phyloP scores from a whole-genome alignment of 1,140 invertebrate species.

The Papilio polytes region DNA sequence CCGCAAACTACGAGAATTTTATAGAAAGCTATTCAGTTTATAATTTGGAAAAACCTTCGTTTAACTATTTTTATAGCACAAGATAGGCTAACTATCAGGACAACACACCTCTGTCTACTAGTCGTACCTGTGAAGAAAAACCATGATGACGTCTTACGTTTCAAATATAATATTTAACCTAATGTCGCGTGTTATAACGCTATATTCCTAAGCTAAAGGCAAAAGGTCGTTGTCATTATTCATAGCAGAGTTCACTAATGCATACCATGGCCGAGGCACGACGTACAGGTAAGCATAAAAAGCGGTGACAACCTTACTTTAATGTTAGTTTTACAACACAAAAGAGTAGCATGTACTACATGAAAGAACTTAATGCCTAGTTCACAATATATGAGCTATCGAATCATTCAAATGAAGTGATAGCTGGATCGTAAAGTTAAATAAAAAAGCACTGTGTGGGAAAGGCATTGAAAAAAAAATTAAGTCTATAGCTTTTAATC shows the following conservation, averaged over 20 bases:
- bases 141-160: neutral
- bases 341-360: neutral
- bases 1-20: neutral
- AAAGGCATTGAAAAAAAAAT: neutral
- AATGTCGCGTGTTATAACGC: constrained; percentile 37
- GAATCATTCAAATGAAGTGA: too few relatives aligned
- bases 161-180: neutral
- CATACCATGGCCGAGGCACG: constrained; percentile 70
- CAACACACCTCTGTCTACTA: neutral
- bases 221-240: constrained; percentile 58
- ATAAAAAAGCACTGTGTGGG: too few relatives aligned
- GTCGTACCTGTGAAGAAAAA: neutral
- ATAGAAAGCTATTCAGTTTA: too few relatives aligned
- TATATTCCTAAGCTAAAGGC: constrained; percentile 51
- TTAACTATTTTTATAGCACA: neutral
- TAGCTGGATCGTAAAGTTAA: too few relatives aligned
- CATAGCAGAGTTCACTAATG: constrained; percentile 74
- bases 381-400: too few relatives aligned
- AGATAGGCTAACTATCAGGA: neutral
- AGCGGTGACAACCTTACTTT: constrained; percentile 57
- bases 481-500: neutral
- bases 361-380: neutral
- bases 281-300: constrained; percentile 65
- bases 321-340: constrained; percentile 45
- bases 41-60: too few relatives aligned